These are phyloP conservation scores for Pavo muticus DNA, from an alignment of 2,113 vertebrate species.

Conservation along the genomic window DNA sequence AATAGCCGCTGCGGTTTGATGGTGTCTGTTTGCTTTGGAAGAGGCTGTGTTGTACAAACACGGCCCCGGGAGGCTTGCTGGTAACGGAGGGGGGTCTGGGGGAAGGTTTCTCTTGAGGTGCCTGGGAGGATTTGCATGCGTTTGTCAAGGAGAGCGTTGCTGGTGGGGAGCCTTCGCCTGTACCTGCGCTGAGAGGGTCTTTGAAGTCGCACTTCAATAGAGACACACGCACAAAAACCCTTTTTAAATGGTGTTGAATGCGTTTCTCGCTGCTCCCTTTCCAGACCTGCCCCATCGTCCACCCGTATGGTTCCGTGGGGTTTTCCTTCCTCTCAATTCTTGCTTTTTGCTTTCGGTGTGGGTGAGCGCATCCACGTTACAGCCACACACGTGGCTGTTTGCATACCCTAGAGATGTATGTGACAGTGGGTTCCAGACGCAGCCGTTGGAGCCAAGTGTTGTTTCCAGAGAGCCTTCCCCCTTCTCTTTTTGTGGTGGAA, in stretches of 20 bases:
- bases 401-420: background rate
- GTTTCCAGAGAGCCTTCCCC: background rate
- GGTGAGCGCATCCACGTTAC: background rate
- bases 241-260: background rate
- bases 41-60: background rate
- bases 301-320: fast-evolving
- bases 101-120: background rate
- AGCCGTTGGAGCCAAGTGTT: background rate
- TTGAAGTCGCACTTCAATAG: background rate
- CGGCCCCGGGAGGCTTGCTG: background rate
- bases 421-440: background rate
- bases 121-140: background rate
- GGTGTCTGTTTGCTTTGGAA: slow-evolving; percentile 21
- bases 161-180: background rate
- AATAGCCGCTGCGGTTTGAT: background rate
- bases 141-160: background rate
- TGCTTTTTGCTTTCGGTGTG: background rate
- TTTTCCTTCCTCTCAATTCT: background rate
- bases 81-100: background rate
- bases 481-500: background rate
- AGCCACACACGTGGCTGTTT: background rate
- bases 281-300: background rate
- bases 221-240: background rate
- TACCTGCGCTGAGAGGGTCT: background rate
- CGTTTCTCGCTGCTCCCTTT: background rate